These are phyloP conservation scores for Poecilobothrus nobilitatus DNA, from an alignment of 2,888 invertebrate species.

Conservation along the genomic window DNA sequence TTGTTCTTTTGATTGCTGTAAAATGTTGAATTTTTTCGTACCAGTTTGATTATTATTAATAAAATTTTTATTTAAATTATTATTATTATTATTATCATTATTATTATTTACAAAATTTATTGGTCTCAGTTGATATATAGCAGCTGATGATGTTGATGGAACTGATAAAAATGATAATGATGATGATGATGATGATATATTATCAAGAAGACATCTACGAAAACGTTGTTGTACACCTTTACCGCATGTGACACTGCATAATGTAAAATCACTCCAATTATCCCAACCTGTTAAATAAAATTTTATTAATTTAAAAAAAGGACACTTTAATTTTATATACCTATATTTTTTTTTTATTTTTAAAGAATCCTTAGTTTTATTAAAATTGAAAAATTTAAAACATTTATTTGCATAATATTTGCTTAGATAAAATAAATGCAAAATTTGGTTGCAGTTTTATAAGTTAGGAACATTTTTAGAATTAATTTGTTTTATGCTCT, in stretches of 20 bases:
- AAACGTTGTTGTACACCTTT: slow-evolving; percentile 44
- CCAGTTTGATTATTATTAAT: slow-evolving; percentile 18
- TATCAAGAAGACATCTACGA: slow-evolving; percentile 42
- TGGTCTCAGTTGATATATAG: slow-evolving; percentile 12
- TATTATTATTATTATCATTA: slow-evolving; percentile 18
- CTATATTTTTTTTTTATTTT: not conserved
- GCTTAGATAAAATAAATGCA: too few relatives aligned
- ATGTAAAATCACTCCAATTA: slow-evolving; percentile 44
- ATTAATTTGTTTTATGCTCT: too few relatives aligned
- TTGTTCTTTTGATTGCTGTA: slow-evolving; percentile 19
- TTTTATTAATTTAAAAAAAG: slow-evolving; percentile 8
- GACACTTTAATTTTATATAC: not conserved
- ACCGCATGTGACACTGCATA: slow-evolving; percentile 43
- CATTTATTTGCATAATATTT: too few relatives aligned
- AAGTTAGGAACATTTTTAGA: too few relatives aligned
- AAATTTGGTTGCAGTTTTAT: too few relatives aligned
- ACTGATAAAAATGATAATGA: slow-evolving; percentile 18
- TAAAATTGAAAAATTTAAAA: too few relatives aligned
- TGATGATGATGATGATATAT: slow-evolving; percentile 25
- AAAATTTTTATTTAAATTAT: slow-evolving; percentile 20
- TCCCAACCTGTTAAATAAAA: slow-evolving; percentile 37
- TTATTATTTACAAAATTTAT: slow-evolving; percentile 27
- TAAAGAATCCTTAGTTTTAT: too few relatives aligned
- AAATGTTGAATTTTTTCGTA: slow-evolving; percentile 18
- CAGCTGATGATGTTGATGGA: slow-evolving; percentile 19